Base-by-base conservation (phyloP, 2,888 invertebrate species). In the Catotricha subobsoleta region DNA sequence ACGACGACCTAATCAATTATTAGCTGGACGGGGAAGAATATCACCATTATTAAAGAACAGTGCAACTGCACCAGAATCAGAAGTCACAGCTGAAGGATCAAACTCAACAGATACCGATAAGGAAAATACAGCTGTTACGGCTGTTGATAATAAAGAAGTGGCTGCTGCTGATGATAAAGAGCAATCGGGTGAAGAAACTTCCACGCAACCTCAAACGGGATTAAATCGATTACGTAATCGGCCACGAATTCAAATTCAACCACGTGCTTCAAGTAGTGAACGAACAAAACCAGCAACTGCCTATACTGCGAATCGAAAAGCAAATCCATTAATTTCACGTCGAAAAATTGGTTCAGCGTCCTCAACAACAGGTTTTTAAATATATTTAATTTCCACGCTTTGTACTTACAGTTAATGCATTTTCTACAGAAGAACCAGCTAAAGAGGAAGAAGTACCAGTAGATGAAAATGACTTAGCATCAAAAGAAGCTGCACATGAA, bases 191-290 rank as follows among this genome's bases (percentile, higher is more conserved):
- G 36, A 23, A 9, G 43, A 41, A 31, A 34, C 45, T 38, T 41
- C 44, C 25, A 40, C 42, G 16, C 39, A 41, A 20, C 48, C 51
- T 20, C 30, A 43, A 37, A 48, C 52, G 16, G 55, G 60, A 27
- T 48, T 60, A 13, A 61, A 60, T 50, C 59, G 59, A 47, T 51
- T 63, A 40, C 60, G 60, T 50, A 54, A 49, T 45, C 58, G 63
- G 41, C 61, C 60, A 51, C 58, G 61, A 46, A 54, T 60, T 43
- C 57, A 58, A 46, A 51, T 51, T 44, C 53, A 54, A 48, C 49
- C 55, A 48, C 60, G 60, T 55, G 33, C 44, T 18, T 37, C 19
- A 29, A 28, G 12, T 12, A 27, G 19, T 13, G 23, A 40, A 29
- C 30, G 28, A 12, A 27, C 40, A 25, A 23, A 42, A 16, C 28